These are phyloP conservation scores for Hippoglossus stenolepis DNA, from an alignment of 2,113 vertebrate species.

Conservation along the genomic window DNA sequence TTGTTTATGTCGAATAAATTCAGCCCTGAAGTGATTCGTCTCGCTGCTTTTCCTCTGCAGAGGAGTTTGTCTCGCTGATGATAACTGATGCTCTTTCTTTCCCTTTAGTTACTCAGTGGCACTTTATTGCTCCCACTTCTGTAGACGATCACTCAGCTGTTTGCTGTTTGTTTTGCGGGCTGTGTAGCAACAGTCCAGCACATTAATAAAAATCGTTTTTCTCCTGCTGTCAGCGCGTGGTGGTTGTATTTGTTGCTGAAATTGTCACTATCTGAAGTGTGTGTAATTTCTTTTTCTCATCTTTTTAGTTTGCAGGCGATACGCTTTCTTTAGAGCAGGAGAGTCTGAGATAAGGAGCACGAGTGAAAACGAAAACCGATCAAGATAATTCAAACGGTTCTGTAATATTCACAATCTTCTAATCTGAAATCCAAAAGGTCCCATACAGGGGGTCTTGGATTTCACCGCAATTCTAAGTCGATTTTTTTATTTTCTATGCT, in stretches of 20 bases:
- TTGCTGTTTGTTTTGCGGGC: conserved; percentile 15
- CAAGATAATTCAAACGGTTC: conserved; percentile 17
- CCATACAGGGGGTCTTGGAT: not conserved
- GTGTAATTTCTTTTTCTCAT: not conserved
- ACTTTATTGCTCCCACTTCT: conserved; percentile 32
- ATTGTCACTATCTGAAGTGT: conserved; percentile 2
- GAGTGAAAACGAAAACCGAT: conserved; percentile 22
- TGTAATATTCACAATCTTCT: conserved; percentile 8
- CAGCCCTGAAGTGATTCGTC: conserved; percentile 1
- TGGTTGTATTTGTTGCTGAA: conserved; percentile 9
- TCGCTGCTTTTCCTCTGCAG: conserved; percentile 5
- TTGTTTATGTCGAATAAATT: conserved; percentile 1
- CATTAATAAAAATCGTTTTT: not conserved
- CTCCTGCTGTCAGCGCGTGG: conserved; percentile 5
- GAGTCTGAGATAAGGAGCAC: conserved; percentile 14
- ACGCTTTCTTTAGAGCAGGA: conserved; percentile 5
- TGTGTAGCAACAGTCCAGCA: conserved; percentile 16
- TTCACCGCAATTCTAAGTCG: not conserved
- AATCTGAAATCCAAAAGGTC: conserved; percentile 19
- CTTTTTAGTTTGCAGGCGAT: conserved; percentile 17
- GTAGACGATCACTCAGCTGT: conserved; percentile 2
- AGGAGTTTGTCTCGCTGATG: conserved; percentile 28
- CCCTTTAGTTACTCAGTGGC: conserved; percentile 33
- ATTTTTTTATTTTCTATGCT: no score
- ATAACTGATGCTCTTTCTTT: conserved; percentile 10